Base-by-base conservation (phyloP, 2,113 vertebrate species). In the Notiomystis cincta region DNA sequence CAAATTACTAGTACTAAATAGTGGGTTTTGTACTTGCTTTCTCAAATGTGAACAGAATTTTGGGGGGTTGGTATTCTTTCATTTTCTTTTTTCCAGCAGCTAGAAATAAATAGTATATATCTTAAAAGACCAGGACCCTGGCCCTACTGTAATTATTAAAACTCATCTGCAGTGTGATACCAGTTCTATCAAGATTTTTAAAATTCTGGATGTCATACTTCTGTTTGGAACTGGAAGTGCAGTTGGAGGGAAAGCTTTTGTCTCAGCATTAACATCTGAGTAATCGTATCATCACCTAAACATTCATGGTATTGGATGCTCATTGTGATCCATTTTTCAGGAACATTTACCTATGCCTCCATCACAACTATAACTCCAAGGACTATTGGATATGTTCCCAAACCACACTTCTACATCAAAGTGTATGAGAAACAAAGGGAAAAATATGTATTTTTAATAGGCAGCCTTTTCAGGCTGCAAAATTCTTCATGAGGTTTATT, bases 391-490 rank as follows among this genome's bases (percentile, higher is more conserved):
- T 24, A 24, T 25, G 19, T 25, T 51, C 20, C 42, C 56, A 89
- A 47, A 71, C 9, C 91, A 10, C 24, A 72, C 6, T 92, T 79
- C 57, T 40, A 38, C 22, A 72, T 57, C 28, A 72, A 22, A 76
- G 22, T 8, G 2, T 40, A 38, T n/a, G 12, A 44, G 15, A 69
- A 79, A 40, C 27, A 78, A 80, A 64, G 44, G 50, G 22, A 37
- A 64, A 91, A 89, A 51, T 5, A 50, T 1, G 31, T 93, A 10
- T n/a, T 96, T 84, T 95, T 75, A 93, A 91, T 13, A 91, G 27
- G 27, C 40, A 94, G 7, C 2, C 8, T 65, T 56, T 70, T 66
- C 33, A 58, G 65, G 15, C 23, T 76, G 13, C 25, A 78, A 66
- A 87, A 10, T 33, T 60, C 24, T 64, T 77, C 70, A 82, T 70